Base-by-base conservation (phyloP, 2,888 invertebrate genomes). In the Sturmia bella region DNA sequence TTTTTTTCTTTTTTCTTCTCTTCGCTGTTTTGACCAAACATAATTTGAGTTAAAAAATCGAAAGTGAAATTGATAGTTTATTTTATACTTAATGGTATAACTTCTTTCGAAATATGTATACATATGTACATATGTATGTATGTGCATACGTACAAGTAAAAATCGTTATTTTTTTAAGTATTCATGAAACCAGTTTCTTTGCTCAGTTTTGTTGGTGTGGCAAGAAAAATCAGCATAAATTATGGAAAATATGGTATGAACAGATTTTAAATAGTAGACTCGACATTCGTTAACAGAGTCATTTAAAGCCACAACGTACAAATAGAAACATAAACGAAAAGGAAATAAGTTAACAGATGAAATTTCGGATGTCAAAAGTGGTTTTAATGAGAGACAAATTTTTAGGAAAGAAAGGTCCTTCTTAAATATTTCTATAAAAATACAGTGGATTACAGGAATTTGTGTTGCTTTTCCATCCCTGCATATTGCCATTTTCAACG, bases 1-100 rank as follows among this genome's bases (percentile, higher is more conserved):
- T 11, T 19, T 17, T 74, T 24, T 63, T 17, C 32, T 32, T 4
- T 21, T 50, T n/a, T 56, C 5, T 43, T 43, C n/a, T 1, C 13
- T 52, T 41, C 41, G n/a, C 6, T 45, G 15, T 13, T 39, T 21
- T 12, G 7, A n/a, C 13, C 43, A 61, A 76, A 69, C 61, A 76
- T 76, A 76, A 69, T 73, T 79, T 69, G 32, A 41, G 39, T 48
- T 61, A 72, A 39, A 72, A 80, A 76, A 75, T 73, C 52, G 80
- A 80, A 80, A 80, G 80, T 80, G 76, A 80, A 80, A 75, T 75
- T 75, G 48, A 75, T 77, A 63, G 61, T 69, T 61, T 63, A 9
- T 9, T 63, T 68, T 75, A 24, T 17, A 19, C 6, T 70, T 61
- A 37, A 54, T 61, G 32, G 24, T 11, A 39, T 45, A 56, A 64